These are phyloP conservation scores for Pomatostomus ruficeps DNA, from an alignment of 2,113 vertebrate species.

Conservation along the genomic window DNA sequence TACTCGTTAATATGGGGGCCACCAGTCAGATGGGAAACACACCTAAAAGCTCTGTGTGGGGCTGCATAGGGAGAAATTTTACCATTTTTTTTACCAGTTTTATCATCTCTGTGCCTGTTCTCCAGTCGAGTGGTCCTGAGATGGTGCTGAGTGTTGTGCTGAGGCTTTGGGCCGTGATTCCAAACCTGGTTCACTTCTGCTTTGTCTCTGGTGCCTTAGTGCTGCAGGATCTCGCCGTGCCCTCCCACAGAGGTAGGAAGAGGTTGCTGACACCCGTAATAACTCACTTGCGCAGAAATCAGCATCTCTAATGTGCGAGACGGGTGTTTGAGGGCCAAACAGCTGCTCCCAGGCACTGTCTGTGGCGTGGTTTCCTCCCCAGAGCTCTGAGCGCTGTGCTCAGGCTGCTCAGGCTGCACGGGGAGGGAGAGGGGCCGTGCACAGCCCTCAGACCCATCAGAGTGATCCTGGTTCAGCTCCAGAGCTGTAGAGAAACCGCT, in stretches of 20 bases:
- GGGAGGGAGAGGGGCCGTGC: fast-evolving
- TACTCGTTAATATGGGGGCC: fast-evolving
- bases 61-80: fast-evolving
- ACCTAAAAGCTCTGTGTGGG: neutral
- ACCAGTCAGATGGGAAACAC: neutral
- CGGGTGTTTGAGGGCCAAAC: fast-evolving
- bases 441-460: fast-evolving
- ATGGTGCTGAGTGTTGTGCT: fast-evolving
- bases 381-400: neutral
- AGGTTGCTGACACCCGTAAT: fast-evolving
- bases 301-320: fast-evolving
- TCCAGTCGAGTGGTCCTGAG: fast-evolving
- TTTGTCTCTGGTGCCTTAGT: neutral
- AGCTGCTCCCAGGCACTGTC: neutral
- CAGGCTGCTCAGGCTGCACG: fast-evolving
- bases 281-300: neutral
- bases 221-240: fast-evolving
- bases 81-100: too few relatives aligned
- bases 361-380: fast-evolving
- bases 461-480: fast-evolving
- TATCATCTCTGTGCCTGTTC: fast-evolving
- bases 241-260: neutral
- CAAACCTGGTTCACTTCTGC: neutral
- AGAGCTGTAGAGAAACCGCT: fast-evolving
- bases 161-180: neutral